Percentiles rank a stretch among this genome's conserved stretches.
Conservation (phyloP, 2,113 vertebrate species). For the Chaenogobius annularis region DNA sequence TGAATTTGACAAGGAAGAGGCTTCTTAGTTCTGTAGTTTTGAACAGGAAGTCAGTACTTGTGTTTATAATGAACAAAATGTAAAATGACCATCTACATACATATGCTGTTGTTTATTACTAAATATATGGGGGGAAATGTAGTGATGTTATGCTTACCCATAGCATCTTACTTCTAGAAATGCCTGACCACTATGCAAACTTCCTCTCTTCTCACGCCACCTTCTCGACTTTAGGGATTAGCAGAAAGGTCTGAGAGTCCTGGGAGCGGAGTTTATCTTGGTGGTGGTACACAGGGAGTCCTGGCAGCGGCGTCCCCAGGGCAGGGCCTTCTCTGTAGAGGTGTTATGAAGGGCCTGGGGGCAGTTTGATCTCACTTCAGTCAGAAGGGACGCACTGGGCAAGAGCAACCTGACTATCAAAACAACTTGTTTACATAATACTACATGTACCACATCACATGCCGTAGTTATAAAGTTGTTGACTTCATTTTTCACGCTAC, state of each 20-base stretch:
- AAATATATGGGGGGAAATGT: not conserved
- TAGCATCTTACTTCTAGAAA: not conserved
- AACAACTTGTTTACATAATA: slow-evolving; percentile 66
- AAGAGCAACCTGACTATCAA: slow-evolving; percentile 33
- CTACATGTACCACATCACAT: not conserved
- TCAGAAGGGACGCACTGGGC: slow-evolving; percentile 50
- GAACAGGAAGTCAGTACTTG: too few relatives aligned
- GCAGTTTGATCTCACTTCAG: slow-evolving; percentile 47
- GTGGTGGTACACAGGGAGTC: too few relatives aligned
- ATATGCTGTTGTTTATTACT: too few relatives aligned
- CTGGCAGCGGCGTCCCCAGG: slow-evolving; percentile 42
- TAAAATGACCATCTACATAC: too few relatives aligned
- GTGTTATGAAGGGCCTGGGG: slow-evolving; percentile 56
- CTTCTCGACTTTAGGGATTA: slow-evolving; percentile 34
- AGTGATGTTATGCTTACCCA: not conserved
- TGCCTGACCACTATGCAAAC: slow-evolving; percentile 34
- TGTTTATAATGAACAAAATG: too few relatives aligned
- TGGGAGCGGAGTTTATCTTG: too few relatives aligned
- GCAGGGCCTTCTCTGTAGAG: slow-evolving; percentile 29
- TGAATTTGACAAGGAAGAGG: too few relatives aligned
- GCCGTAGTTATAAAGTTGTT: slow-evolving; percentile 19
- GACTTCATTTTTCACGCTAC: slow-evolving; percentile 5
- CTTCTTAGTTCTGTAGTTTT: too few relatives aligned
- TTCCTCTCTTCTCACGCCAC: not conserved
- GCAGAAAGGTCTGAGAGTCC: slow-evolving; percentile 45